Evolutionary conservation across 2,797 vertebrate genomes (phyloP), one percentile per base, ranked within the genome.

Genomic region (Paguma larvata): DNA sequence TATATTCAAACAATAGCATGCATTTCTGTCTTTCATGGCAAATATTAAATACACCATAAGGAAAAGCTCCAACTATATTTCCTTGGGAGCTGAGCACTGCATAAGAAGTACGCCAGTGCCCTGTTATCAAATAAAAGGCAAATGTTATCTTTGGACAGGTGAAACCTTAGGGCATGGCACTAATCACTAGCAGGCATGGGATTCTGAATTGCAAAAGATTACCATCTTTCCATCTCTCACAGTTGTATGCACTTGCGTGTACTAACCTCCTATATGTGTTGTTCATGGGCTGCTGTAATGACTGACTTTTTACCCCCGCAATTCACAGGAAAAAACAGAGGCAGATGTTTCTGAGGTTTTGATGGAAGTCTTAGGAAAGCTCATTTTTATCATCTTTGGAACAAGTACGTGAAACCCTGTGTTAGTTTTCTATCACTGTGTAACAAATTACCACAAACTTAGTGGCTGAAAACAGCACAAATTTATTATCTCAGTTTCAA

Each of bases 1-100:
- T 65, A 82, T 48, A 46, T 91, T 85, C 77, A 94, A 95, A 94
- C 93, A 85, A 46, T 63, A 79, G 56, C 34, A 2, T 62, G 41
- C 62, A 11, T 34, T 41, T 91, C 84, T 89, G 32, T 77, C 95
- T 94, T 84, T 86, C 14, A 0, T 56, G 78, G 77, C 46, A 91
- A 95, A 91, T 95, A 89, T 95, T 89, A 96, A 97, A 94, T 44
- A 72, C 78, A 89, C 0, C 3, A 15, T 85, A n/a, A 86, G 38
- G 65, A 94, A 91, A 86, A 85, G 72, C 56, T 73, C 59, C 48
- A 46, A 11, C 48, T 32, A 5, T 46, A 96, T 88, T 79, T 51
- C 89, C 89, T 77, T 73, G 87, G 96, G 62, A 96, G 51, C 41
- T 27, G 34, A 92, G 51, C 9, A 0, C n/a, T 68, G 14, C 34